A percentile compares a stretch with the other conserved stretches of the same genome.
Evolutionary conservation across 2,888 invertebrate species (phyloP).

Genomic region (Lutraria lutraria): DNA sequence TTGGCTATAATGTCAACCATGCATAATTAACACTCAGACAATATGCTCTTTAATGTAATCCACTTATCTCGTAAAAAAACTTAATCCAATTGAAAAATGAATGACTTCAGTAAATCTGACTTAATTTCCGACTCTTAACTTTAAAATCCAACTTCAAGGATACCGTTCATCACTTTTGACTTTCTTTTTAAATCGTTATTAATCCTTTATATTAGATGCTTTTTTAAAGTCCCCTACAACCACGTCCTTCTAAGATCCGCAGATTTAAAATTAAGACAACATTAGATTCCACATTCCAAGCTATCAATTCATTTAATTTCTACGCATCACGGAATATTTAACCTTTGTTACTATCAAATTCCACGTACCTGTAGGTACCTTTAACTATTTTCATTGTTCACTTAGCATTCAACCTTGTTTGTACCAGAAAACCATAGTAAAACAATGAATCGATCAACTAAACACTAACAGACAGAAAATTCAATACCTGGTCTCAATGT

Average conservation of each 20-base stretch:
- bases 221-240: background rate
- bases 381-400: background rate
- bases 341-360: background rate
- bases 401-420: background rate
- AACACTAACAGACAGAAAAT: background rate
- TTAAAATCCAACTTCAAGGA: conserved; percentile 35
- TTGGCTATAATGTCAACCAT: background rate
- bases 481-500: background rate
- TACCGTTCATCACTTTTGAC: background rate
- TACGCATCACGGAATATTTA: background rate
- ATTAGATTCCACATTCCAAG: background rate
- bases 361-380: background rate
- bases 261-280: conserved; percentile 4
- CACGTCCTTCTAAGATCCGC: background rate
- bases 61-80: background rate
- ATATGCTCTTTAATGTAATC: conserved; percentile 30
- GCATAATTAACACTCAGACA: conserved; percentile 12
- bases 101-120: conserved; percentile 36
- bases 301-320: background rate
- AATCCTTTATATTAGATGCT: background rate
- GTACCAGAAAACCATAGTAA: background rate
- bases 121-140: conserved; percentile 31
- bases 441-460: conserved; percentile 8
- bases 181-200: background rate
- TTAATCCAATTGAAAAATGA: conserved; percentile 39